Evolutionary conservation across 1,140 invertebrate species (phyloP).

Genomic region (Homarus americanus): DNA sequence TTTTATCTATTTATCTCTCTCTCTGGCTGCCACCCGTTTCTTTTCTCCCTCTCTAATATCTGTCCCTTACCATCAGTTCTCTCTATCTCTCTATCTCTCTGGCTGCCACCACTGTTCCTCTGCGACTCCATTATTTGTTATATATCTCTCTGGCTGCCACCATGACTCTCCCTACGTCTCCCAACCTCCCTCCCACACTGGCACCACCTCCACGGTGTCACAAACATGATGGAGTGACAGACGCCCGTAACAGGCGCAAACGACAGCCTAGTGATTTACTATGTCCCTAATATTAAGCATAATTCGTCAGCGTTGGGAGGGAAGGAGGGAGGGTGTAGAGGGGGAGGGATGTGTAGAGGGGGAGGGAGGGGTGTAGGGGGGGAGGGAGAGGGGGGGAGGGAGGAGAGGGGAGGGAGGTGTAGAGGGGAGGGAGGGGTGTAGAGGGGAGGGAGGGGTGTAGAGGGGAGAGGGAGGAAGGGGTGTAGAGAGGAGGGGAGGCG

Average conservation of each 20-base stretch:
- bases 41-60: too few species aligned
- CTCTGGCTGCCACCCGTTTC: too few species aligned
- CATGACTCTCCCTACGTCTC: too few species aligned
- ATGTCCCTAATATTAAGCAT: constrained; percentile 49
- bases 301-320: constrained; percentile 26
- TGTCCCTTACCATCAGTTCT: too few species aligned
- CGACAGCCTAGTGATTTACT: constrained; percentile 50
- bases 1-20: too few species aligned
- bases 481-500: not conserved
- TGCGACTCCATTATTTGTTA: too few species aligned
- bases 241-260: constrained; percentile 34
- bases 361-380: not conserved
- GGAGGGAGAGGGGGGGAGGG: not conserved
- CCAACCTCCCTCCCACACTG: too few species aligned
- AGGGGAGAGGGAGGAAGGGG: not conserved
- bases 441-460: not conserved
- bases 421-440: too few species aligned
- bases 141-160: too few species aligned
- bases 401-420: not conserved
- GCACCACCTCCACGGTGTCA: not conserved
- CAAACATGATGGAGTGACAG: constrained; percentile 39
- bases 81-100: too few species aligned
- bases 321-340: not conserved
- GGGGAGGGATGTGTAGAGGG: not conserved
- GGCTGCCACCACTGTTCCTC: too few species aligned